Base-by-base conservation (phyloP, 2,888 invertebrate species). In the Cryptosula pallasiana region DNA sequence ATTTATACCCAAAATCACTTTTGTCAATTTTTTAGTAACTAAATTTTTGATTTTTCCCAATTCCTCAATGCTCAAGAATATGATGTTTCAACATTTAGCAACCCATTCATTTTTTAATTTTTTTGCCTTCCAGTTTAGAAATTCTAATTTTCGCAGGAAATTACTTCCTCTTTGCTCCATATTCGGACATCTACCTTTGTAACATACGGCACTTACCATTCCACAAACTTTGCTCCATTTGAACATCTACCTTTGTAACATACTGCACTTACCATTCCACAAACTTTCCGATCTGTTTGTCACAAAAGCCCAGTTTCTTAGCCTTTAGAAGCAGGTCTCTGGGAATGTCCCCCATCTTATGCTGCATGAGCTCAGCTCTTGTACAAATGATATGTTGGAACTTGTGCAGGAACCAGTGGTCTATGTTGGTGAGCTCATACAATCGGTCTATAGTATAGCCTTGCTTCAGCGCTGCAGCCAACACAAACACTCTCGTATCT, bases 291-390 rank as follows among this genome's bases (percentile, higher is more conserved):
- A 99, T 94, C 86, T 98, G 98, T 81, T 93, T 93, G 85, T 99
- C 99, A 1, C 95, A 95, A 85, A 98, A 99, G 1, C 99, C 99
- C 35, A 94, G 88, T 81, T 93, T 91, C 82, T 99, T 99, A 0
- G 96, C 95, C 76, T 89, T 87, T 71, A 91, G 85, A 35, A 99
- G 84, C 20, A 90, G 83, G 0, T 89, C 87, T 29, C 57, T 71
- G 13, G 73, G 71, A 36, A 74, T 25, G 34, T 35, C 32, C 13
- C 57, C 36, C 27, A 35, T 34, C 69, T 73, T 77, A 73, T 76
- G 78, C n/a, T 75, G 84, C 83, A 94, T 92, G 75, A 97, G 85
- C 0, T 86, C 79, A 23, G 85, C 86, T 73, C 91, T 90, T 78
- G 90, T 90, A 72, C 90, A 88, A 71, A 94, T 91, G 72, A 99